Evolutionary conservation across 2,888 invertebrate species (phyloP), one percentile per base, ranked within the genome.

Genomic region (Chaitophorus viminalis): DNA sequence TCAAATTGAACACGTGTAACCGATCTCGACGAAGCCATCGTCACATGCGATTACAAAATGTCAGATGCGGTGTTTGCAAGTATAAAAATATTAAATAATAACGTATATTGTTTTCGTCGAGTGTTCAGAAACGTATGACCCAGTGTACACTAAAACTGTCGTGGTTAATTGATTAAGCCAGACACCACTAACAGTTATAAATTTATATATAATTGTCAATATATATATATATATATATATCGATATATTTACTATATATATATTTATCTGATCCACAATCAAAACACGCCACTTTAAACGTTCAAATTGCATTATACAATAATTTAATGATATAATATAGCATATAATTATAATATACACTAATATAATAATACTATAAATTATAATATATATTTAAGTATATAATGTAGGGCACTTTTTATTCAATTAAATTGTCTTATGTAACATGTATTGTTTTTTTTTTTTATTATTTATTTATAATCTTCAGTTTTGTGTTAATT

Each of bases 121-220:
- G 54, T 29, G 75, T 83, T 83, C 39, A 39, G 39, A 39, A 83
- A 70, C 68, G 46, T 52, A 29, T 21, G 31, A 31, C 52, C 31
- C 0, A 0, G 17, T 18, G 46, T 39, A 39, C 29, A 17, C 25
- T n/a, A 33, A 9, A 76, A 68, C 21, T 39, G 75, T 60, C 75
- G n/a, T 39, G 33, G 52, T 84, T 84, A 65, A 77, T 85, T 46
- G 65, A 31, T 31, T 74, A 68, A 85, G 68, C 84, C 65, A 76
- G 33, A 68, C 33, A 46, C 14, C 14, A 14, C 14, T 46, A 46
- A 4, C n/a, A 5, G 8, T 36, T 17, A 29, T 6, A 8, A 8
- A 25, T 60, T 60, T 25, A 25, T 25, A 25, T 25, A 25, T 8
- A 25, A 60, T 60, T 60, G 21, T 60, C 9, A 21, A 21, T 21